These are phyloP conservation scores for Anarsia innoxiella DNA, from an alignment of 2,888 invertebrate species.

Conservation along the genomic window DNA sequence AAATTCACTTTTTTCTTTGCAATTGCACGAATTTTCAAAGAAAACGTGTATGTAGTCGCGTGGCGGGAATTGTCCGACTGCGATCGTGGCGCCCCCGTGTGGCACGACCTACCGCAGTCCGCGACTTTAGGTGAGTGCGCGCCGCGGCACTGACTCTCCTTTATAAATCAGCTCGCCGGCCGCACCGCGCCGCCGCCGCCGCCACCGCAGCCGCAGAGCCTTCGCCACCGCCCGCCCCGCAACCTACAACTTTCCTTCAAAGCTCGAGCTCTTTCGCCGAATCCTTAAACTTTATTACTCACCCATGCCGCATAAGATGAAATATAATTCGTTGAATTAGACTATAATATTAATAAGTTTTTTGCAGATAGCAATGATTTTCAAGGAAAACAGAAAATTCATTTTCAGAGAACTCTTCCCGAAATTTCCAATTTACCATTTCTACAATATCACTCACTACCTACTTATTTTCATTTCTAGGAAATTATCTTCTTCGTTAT, in stretches of 20 bases:
- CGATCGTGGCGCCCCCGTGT: conserved; percentile 63
- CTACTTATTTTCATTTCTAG: no score
- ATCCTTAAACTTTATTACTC: conserved; percentile 13
- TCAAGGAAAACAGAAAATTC: no score
- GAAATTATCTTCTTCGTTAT: no score
- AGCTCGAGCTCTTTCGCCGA: conserved; percentile 31
- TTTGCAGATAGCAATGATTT: no score
- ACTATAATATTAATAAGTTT: no score
- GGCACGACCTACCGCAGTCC: conserved; percentile 71
- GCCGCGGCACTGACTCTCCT: conserved; percentile 42
- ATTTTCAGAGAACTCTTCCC: no score
- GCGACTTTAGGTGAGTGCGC: conserved; percentile 59
- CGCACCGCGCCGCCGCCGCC: conserved; percentile 18
- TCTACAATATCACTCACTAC: no score
- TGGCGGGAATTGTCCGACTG: conserved; percentile 45
- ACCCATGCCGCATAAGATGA: background rate
- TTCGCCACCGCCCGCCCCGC: conserved; percentile 28
- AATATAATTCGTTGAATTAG: no score
- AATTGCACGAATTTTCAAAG: conserved; percentile 72
- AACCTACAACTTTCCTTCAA: conserved; percentile 26
- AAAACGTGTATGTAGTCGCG: conserved; percentile 55
- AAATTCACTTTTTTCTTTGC: conserved; percentile 69
- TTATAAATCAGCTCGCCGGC: conserved; percentile 35
- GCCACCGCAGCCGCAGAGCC: conserved; percentile 29
- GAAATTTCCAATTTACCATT: no score